These are phyloP conservation scores for Drosophila watanabei DNA, from an alignment of 1,140 invertebrate genomes.

Conservation along the genomic window DNA sequence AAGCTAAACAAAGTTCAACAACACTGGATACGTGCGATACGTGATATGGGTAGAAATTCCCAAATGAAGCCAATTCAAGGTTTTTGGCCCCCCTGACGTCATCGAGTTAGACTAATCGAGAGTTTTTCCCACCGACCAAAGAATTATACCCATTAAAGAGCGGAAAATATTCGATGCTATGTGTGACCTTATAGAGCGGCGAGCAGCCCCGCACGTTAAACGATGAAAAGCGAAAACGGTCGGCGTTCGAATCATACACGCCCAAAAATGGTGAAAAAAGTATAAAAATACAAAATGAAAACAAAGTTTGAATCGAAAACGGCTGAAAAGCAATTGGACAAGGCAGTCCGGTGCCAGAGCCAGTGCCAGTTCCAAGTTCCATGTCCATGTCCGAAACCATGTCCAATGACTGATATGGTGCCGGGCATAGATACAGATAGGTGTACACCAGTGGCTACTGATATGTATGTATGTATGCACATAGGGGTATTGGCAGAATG, in stretches of 20 bases:
- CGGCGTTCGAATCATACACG: slow-evolving; percentile 53
- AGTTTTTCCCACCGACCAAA: slow-evolving; percentile 47
- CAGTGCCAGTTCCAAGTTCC: slow-evolving; percentile 36
- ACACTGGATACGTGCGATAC: slow-evolving; percentile 17
- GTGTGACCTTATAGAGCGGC: slow-evolving; percentile 33
- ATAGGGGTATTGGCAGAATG: slow-evolving; percentile 17
- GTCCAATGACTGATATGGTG: slow-evolving; percentile 67
- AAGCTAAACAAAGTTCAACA: slow-evolving; percentile 35
- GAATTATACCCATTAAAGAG: slow-evolving; percentile 67
- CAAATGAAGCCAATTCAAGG: slow-evolving; percentile 53
- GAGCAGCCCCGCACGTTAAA: slow-evolving; percentile 28
- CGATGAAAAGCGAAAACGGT: slow-evolving; percentile 71
- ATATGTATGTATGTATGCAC: slow-evolving; percentile 16
- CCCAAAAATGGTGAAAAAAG: slow-evolving; percentile 79
- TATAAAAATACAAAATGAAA: slow-evolving; percentile 44
- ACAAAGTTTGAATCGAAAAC: slow-evolving; percentile 66
- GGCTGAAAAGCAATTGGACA: slow-evolving; percentile 72
- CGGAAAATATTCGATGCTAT: slow-evolving; percentile 72
- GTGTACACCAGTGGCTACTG: slow-evolving; percentile 14
- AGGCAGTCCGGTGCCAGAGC: slow-evolving; percentile 59
- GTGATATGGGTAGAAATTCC: slow-evolving; percentile 39
- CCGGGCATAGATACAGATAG: slow-evolving; percentile 50
- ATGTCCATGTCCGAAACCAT: slow-evolving; percentile 51
- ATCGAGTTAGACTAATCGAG: slow-evolving; percentile 26
- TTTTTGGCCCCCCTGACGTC: slow-evolving; percentile 26